A percentile compares a stretch with the other conserved stretches of the same genome.
phyloP scores from a whole-genome alignment of 2,797 vertebrate species.

The Cyprinodon diabolis region DNA sequence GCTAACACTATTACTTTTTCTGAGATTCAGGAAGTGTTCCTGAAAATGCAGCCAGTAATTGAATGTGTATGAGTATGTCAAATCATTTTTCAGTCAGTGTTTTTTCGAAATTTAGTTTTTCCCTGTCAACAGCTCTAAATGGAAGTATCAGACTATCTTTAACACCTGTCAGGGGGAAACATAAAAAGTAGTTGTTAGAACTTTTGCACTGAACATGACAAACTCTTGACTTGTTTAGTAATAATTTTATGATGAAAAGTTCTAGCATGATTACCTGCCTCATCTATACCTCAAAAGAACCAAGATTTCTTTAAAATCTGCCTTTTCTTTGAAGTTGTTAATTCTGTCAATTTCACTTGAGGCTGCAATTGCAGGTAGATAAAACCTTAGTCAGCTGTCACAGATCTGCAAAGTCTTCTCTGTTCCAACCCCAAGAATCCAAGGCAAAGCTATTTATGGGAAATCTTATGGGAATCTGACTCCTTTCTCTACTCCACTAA shows the following conservation, averaged over 20 bases:
- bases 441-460: slow-evolving; percentile 9
- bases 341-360: slow-evolving; percentile 20
- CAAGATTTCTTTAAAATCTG: neutral
- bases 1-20: neutral
- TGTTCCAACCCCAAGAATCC: slow-evolving; percentile 23
- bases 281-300: slow-evolving; percentile 2
- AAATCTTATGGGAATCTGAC: too few relatives aligned
- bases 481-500: slow-evolving; percentile 19
- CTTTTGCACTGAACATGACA: slow-evolving; percentile 3
- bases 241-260: neutral
- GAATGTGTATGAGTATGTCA: neutral
- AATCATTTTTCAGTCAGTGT: neutral
- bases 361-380: slow-evolving; percentile 6
- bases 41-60: neutral
- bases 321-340: slow-evolving; percentile 16
- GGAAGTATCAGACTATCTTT: neutral
- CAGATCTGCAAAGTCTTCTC: slow-evolving; percentile 23
- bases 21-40: neutral
- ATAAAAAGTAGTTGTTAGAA: slow-evolving; percentile 12
- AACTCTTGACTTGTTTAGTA: neutral
- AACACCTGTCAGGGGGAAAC: slow-evolving; percentile 8
- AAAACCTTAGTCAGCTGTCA: slow-evolving; percentile 13
- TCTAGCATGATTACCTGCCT: slow-evolving; percentile 5
- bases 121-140: neutral
- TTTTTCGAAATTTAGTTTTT: neutral